A percentile compares a stretch with the other conserved stretches of the same genome.
Evolutionary conservation across 1,140 invertebrate species (phyloP).

Genomic region (Panagrolaimus sp.): DNA sequence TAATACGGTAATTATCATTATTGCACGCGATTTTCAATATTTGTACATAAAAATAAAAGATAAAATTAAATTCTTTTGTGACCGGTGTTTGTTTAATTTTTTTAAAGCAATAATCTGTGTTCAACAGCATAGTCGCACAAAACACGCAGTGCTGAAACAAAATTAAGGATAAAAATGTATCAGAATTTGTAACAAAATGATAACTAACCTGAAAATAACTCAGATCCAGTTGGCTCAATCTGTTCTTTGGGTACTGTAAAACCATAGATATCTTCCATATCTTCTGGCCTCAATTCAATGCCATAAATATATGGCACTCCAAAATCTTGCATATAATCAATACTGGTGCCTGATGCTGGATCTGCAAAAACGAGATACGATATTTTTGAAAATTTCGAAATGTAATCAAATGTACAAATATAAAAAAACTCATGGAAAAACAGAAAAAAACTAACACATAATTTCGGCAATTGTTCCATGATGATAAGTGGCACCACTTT

Average conservation of each 20-base stretch:
- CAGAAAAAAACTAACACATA: conserved; percentile 37
- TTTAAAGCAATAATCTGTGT: too few relatives aligned
- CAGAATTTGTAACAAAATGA: too few relatives aligned
- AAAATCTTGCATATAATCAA: conserved; percentile 51
- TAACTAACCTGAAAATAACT: too few relatives aligned
- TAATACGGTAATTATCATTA: too few relatives aligned
- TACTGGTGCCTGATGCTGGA: conserved; percentile 52
- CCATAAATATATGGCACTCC: conserved; percentile 55
- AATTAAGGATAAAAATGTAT: too few relatives aligned
- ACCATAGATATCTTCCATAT: conserved; percentile 36
- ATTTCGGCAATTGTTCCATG: conserved; percentile 53
- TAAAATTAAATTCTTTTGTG: too few relatives aligned
- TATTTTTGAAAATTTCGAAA: background rate
- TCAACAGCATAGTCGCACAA: too few relatives aligned
- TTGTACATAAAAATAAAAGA: too few relatives aligned
- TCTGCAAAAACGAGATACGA: conserved; percentile 24
- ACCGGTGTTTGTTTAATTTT: too few relatives aligned
- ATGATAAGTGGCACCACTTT: conserved; percentile 45
- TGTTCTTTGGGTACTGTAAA: conserved; percentile 34
- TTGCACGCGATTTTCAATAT: too few relatives aligned
- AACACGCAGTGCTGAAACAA: too few relatives aligned
- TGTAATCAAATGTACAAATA: background rate
- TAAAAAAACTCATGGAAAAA: too few relatives aligned
- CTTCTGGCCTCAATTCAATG: conserved; percentile 49
- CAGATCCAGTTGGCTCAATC: conserved; percentile 39